Percentiles rank a stretch among this genome's conserved stretches.
These are phyloP conservation scores for Sminthurinus aureus DNA, from an alignment of 2,888 invertebrate genomes.

Conservation along the genomic window DNA sequence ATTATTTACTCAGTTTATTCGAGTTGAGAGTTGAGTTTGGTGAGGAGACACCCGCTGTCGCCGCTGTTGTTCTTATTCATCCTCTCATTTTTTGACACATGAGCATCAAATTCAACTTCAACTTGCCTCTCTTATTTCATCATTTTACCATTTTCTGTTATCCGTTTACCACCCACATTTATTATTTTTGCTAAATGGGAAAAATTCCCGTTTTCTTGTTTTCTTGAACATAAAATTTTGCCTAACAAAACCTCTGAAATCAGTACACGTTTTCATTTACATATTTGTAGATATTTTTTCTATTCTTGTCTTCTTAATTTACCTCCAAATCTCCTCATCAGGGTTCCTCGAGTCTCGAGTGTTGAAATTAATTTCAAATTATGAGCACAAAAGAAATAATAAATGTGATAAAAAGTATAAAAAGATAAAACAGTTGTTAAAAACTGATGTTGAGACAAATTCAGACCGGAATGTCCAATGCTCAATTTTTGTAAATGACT, in stretches of 20 bases:
- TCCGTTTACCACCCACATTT: constrained; percentile 32
- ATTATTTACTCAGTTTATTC: constrained; percentile 38
- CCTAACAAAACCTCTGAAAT: not conserved
- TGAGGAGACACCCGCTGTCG: constrained; percentile 34
- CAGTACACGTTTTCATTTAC: not conserved
- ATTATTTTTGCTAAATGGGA: not conserved
- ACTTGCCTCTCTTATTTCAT: no score
- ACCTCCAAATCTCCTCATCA: no score
- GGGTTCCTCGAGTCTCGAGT: no score
- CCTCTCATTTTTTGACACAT: constrained; percentile 11
- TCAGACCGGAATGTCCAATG: not conserved
- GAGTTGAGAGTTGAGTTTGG: not conserved
- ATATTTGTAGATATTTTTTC: not conserved
- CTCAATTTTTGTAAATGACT: not conserved
- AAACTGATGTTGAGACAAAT: no score
- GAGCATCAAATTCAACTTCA: no score
- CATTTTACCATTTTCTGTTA: not conserved
- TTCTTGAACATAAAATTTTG: no score
- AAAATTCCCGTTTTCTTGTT: no score
- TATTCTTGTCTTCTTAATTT: no score
- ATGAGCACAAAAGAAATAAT: no score
- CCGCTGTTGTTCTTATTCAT: constrained; percentile 15
- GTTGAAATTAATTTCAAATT: no score
- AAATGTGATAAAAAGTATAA: no score
- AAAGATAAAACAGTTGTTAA: no score